Evolutionary conservation across 30 jellyfish, hydroid and myxozoan species (phyloP).

Genomic region (Pelagia noctiluca): DNA sequence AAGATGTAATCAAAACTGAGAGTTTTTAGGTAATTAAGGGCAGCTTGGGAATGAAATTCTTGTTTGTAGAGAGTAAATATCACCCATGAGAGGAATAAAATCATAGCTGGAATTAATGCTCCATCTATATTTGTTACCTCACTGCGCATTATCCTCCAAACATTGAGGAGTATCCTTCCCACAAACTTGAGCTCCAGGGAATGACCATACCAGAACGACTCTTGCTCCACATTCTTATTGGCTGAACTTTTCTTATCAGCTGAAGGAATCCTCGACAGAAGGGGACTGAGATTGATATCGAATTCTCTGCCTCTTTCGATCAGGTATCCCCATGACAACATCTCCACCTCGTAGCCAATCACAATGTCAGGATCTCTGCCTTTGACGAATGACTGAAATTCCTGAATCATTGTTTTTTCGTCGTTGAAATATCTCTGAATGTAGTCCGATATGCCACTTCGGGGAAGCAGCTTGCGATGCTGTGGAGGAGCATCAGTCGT

Average conservation of each 20-base stretch:
- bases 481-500: background rate
- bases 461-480: constrained; percentile 13
- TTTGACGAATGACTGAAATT: constrained; percentile 69
- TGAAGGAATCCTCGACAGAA: constrained; percentile 78
- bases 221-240: constrained; percentile 41
- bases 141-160: constrained; percentile 96
- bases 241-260: constrained; percentile 32
- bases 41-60: too few relatives aligned
- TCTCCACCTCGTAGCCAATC: constrained; percentile 93
- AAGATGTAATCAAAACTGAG: too few relatives aligned
- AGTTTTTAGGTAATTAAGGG: too few relatives aligned
- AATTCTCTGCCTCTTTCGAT: constrained; percentile 88
- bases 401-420: constrained; percentile 77
- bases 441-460: constrained; percentile 57
- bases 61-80: too few relatives aligned
- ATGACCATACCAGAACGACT: constrained; percentile 72
- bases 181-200: constrained; percentile 63
- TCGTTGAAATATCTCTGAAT: constrained; percentile 51
- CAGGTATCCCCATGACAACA: constrained; percentile 96
- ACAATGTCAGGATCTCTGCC: constrained; percentile 93
- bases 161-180: constrained; percentile 90
- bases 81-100: too few relatives aligned
- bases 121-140: constrained; percentile 93
- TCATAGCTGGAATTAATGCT: too few relatives aligned
- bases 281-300: constrained; percentile 77